A percentile compares a stretch with the other conserved stretches of the same genome.
phyloP scores from a whole-genome alignment of 2,113 vertebrate species.

The Nothocercus nigrocapillus region DNA sequence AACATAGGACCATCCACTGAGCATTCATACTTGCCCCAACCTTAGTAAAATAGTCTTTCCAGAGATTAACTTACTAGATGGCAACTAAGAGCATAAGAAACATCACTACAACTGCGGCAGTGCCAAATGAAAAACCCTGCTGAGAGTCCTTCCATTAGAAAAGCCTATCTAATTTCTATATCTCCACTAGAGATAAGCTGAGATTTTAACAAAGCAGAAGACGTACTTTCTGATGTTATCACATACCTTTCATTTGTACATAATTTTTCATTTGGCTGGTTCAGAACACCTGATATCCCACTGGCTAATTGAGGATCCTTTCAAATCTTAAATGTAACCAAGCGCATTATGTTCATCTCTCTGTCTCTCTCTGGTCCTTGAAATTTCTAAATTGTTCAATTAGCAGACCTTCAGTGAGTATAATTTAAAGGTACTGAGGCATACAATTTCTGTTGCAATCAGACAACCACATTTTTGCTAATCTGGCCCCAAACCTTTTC shows the following conservation, averaged over 20 bases:
- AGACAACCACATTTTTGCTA: background rate
- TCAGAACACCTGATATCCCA: background rate
- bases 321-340: background rate
- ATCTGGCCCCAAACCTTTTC: background rate
- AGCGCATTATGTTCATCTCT: background rate
- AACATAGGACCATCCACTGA: background rate
- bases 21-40: too few relatives aligned
- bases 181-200: background rate
- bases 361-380: background rate
- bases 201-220: background rate
- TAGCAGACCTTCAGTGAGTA: background rate
- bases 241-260: background rate
- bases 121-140: background rate
- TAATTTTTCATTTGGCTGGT: background rate
- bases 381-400: background rate
- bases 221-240: background rate
- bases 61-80: background rate
- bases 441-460: background rate
- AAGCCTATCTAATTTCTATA: background rate
- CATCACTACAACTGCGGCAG: too few relatives aligned
- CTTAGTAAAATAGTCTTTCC: background rate
- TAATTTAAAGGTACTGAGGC: background rate
- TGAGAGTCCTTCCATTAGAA: background rate
- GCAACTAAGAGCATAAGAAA: background rate
- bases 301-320: background rate